phyloP scores from a whole-genome alignment of 2,113 vertebrate species.

The Channa maculata region DNA sequence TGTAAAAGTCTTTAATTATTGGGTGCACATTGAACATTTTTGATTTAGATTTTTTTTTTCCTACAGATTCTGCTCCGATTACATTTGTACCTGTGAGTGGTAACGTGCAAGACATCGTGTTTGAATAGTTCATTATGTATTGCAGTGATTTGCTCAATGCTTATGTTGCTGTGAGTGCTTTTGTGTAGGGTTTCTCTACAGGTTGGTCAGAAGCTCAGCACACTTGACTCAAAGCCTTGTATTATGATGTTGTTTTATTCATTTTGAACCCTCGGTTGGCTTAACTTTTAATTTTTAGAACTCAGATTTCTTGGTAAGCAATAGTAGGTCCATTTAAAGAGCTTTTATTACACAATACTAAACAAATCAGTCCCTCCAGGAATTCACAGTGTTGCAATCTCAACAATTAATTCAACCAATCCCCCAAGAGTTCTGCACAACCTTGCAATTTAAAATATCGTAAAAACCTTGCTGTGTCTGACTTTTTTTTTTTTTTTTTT shows the following conservation, averaged over 20 bases:
- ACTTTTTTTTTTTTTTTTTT: too few relatives aligned
- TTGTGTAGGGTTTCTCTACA: conserved; percentile 23
- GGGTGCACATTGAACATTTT: conserved; percentile 19
- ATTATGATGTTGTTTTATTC: not conserved
- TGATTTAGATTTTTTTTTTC: conserved; percentile 7
- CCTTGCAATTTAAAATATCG: too few relatives aligned
- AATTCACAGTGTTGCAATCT: too few relatives aligned
- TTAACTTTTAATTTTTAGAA: conserved; percentile 21
- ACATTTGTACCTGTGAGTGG: conserved; percentile 36
- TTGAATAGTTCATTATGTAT: conserved; percentile 35
- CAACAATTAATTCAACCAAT: too few relatives aligned
- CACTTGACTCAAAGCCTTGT: conserved; percentile 41
- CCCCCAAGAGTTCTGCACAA: too few relatives aligned
- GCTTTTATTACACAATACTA: not conserved
- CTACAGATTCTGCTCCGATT: conserved; percentile 17
- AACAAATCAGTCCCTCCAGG: too few relatives aligned
- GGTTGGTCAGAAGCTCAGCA: conserved; percentile 32
- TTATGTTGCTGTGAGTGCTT: conserved; percentile 29
- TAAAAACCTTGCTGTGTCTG: too few relatives aligned
- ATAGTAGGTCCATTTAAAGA: conserved; percentile 5
- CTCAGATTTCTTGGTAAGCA: conserved; percentile 35
- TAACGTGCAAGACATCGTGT: conserved; percentile 31
- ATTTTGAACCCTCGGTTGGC: conserved; percentile 12
- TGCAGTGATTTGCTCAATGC: conserved; percentile 29
- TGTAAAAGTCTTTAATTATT: conserved; percentile 29